Evolutionary conservation across 2,888 invertebrate species (phyloP), one percentile per base, ranked within the genome.

Genomic region (Diarsia brunnea): DNA sequence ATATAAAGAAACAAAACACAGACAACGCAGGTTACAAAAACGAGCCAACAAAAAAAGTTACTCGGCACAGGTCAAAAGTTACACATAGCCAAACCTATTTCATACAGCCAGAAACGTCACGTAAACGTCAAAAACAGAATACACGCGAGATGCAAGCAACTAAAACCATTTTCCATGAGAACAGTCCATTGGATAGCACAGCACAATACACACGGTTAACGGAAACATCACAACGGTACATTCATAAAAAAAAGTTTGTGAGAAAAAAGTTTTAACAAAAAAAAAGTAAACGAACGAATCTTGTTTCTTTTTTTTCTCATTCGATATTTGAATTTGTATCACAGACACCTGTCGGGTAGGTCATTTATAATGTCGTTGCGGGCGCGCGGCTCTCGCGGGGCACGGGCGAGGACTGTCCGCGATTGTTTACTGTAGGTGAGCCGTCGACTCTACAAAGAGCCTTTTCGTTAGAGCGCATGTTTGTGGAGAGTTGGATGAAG

Each of bases 371-470:
- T 84, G 88, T 80, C 84, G 82, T 64, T 75, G 84, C 81, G 87
- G 81, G 90, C 95, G 92, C 86, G 91, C 92, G 92, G 84, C 92
- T 84, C 90, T 89, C 92, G 94, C 94, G 95, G 93, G 92, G 95
- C 92, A 93, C 94, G 92, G 91, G 88, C 92, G 94, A 90, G 91
- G 89, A 96, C 96, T 96, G 95, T 90, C 92, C 91, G 91, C 91
- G 89, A 94, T 94, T 96, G 96, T 96, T 96, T 96, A 96, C 95
- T 92, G 93, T 93, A 89, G 91, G 89, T 89, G 91, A 90, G 93
- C 88, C 90, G 91, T 89, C 89, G 89, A 87, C 87, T 87, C 74
- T 85, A 78, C 95, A 95, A 90, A 95, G 95, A 95, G 75, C 84
- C 83, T 86, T 78, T 75, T 69, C 51, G 72, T 65, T 67, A 78